A percentile compares a stretch with the other conserved stretches of the same genome.
Conservation (phyloP, 2,888 invertebrate species). For the Oscheius sp. region DNA sequence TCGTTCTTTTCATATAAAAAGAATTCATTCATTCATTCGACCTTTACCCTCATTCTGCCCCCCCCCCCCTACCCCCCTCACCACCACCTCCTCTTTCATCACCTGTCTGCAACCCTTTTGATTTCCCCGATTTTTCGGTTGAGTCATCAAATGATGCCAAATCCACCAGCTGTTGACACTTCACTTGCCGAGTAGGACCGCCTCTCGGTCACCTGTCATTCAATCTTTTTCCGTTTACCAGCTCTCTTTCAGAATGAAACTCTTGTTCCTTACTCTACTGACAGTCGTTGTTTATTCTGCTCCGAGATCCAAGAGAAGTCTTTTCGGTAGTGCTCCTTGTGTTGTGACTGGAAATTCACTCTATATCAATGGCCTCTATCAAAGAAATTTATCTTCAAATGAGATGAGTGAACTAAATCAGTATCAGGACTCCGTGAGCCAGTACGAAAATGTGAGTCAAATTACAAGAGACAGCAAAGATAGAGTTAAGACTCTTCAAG, state of each 20-base stretch:
- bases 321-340: constrained; percentile 28
- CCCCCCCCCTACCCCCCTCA: background rate
- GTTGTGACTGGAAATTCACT: constrained; percentile 48
- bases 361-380: constrained; percentile 61
- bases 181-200: background rate
- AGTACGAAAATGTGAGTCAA: constrained; percentile 4
- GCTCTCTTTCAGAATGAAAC: constrained; percentile 18
- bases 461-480: too few relatives aligned
- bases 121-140: background rate
- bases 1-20: too few relatives aligned
- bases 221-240: background rate
- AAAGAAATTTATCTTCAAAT: constrained; percentile 56
- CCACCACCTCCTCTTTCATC: background rate
- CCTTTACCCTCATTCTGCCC: too few relatives aligned
- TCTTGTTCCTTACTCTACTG: background rate
- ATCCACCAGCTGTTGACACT: constrained; percentile 13
- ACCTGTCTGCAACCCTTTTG: background rate
- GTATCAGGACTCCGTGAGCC: constrained; percentile 44
- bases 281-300: constrained; percentile 2
- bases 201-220: constrained; percentile 11
- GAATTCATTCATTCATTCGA: too few relatives aligned
- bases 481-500: background rate
- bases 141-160: constrained; percentile 17
- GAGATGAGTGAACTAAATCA: constrained; percentile 54
- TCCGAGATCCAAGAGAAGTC: constrained; percentile 35